Conservation (phyloP, 2,113 vertebrate species). For the Prinia subflava region DNA sequence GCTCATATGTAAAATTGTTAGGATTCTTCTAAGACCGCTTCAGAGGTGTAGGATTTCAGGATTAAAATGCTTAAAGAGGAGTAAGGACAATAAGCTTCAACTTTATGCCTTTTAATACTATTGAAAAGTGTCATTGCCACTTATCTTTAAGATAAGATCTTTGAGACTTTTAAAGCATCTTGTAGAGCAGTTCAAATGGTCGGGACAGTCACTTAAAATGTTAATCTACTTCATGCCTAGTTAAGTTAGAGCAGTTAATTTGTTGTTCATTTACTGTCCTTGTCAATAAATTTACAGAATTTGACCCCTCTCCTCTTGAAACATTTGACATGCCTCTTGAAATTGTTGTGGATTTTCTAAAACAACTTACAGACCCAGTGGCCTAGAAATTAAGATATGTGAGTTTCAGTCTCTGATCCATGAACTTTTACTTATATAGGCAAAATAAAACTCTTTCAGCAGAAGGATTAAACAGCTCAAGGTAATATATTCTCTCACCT, state of each 20-base stretch:
- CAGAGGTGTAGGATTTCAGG: conserved; percentile 55
- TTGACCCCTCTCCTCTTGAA: not conserved
- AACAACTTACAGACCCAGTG: not conserved
- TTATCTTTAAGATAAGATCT: not conserved
- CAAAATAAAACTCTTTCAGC: not conserved
- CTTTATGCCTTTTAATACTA: conserved; percentile 14
- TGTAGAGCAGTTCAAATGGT: not conserved
- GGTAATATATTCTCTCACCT: not conserved
- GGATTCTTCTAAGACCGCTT: conserved; percentile 53
- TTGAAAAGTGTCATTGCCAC: not conserved
- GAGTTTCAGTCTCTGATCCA: not conserved
- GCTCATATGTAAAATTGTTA: conserved; percentile 58
- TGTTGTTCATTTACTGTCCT: not conserved
- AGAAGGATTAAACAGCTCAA: not conserved
- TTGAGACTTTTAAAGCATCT: not conserved
- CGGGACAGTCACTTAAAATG: not conserved
- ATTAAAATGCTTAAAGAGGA: conserved; percentile 64
- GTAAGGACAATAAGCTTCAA: conserved; percentile 1
- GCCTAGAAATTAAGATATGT: not conserved
- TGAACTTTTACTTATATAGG: not conserved
- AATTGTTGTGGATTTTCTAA: not conserved
- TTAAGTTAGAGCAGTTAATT: not conserved
- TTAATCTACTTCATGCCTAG: not conserved
- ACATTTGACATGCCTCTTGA: not conserved
- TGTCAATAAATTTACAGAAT: not conserved